phyloP scores from a whole-genome alignment of 2,113 vertebrate genomes.

The Ptychochromis oligacanthus region DNA sequence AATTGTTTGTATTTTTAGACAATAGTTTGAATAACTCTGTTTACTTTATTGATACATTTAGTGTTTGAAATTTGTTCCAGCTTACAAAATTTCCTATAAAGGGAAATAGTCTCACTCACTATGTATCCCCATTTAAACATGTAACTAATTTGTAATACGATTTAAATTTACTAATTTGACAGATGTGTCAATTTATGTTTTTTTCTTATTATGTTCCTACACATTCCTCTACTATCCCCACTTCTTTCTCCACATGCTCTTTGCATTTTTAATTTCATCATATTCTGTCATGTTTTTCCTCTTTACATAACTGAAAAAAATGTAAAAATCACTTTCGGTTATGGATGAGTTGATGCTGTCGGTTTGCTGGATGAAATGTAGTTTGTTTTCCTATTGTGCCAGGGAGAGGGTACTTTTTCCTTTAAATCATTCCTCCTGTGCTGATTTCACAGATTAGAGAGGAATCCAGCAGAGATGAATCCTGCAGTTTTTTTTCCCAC shows the following conservation, averaged over 20 bases:
- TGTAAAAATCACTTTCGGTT: neutral
- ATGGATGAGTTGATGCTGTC: slow-evolving; percentile 22
- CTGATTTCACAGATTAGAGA: slow-evolving; percentile 39
- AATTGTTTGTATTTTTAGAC: neutral
- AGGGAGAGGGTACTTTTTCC: neutral
- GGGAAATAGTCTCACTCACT: neutral
- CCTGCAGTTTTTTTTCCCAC: neutral
- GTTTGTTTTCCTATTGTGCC: slow-evolving; percentile 8
- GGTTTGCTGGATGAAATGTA: neutral
- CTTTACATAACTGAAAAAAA: neutral
- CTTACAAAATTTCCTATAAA: neutral
- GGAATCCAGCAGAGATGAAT: slow-evolving; percentile 27
- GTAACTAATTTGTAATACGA: neutral
- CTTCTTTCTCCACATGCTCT: neutral
- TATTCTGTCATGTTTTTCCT: neutral
- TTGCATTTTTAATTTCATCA: slow-evolving; percentile 4
- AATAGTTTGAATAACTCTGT: neutral
- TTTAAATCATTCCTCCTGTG: slow-evolving; percentile 27
- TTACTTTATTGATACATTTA: neutral
- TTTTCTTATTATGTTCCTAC: neutral
- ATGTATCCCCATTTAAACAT: neutral
- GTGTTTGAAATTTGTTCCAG: neutral
- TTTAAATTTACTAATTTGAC: no score
- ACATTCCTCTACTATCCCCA: neutral
- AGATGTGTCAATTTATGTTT: neutral